phyloP scores from a whole-genome alignment of 2,797 vertebrate species.

The Ctenosaura bakeri region DNA sequence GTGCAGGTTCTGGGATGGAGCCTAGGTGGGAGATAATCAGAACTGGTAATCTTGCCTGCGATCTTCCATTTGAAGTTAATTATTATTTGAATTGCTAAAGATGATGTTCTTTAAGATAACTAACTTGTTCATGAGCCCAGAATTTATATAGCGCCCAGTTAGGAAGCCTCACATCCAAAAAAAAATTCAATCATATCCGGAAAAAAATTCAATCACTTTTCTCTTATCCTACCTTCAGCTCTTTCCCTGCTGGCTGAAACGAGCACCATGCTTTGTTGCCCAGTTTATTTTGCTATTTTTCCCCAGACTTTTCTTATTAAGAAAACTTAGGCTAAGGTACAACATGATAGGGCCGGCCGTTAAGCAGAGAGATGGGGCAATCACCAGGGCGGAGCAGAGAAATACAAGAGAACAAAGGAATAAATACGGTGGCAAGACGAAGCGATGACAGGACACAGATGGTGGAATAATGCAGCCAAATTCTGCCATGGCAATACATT shows the following conservation, averaged over 20 bases:
- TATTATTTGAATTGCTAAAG: neutral
- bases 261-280: neutral
- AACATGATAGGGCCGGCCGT: neutral
- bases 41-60: no score
- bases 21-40: no score
- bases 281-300: neutral
- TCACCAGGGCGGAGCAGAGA: neutral
- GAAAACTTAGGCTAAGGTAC: neutral
- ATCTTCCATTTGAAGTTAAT: neutral
- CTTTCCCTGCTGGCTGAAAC: neutral
- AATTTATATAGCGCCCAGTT: neutral
- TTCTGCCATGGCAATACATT: conserved; percentile 63
- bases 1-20: no score
- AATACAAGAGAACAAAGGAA: conserved; percentile 61
- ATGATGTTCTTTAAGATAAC: neutral
- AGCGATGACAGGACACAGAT: conserved; percentile 59
- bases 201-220: neutral
- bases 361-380: neutral
- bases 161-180: neutral
- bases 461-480: conserved; percentile 59
- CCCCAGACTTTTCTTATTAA: neutral
- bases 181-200: neutral
- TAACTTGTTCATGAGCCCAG: neutral
- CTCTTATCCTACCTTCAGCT: neutral
- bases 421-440: neutral